Evolutionary conservation across 1,140 invertebrate genomes (phyloP), one percentile per base, ranked within the genome.

Genomic region (Diploscapter pachys): DNA sequence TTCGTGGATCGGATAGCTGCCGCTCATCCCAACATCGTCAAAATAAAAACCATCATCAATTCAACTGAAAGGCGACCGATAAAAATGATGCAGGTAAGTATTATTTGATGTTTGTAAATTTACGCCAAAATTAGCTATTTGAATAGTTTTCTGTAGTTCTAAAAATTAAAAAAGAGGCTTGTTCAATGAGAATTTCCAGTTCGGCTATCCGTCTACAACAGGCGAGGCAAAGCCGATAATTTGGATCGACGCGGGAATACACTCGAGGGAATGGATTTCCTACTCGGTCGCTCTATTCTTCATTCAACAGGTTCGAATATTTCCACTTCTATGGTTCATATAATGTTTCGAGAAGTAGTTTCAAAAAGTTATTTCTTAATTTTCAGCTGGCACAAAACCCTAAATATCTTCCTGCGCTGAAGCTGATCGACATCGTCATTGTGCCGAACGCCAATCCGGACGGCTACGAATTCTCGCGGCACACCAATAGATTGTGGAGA

Each of bases 381-480:
- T 31, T 72, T 66, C 72, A 76, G 72, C 54, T 77, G 51, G 56
- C 61, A 5, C 75, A 52, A 4, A 54, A 78, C 52, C 65, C 73
- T 6, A 57, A 48, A 13, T 69, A 75, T 51, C 11, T 11, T 1
- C 64, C 65, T 48, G 71, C 86, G 3, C 72, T 87, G 9, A 67
- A 81, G 5, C 72, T 66, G 5, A 86, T 85, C 75, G 83, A 87
- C 65, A 81, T 83, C 56, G 80, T 83, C 63, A 80, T 88, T 49
- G 79, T 86, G 11, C 86, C 86, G 51, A 79, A 87, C 2, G 76
- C 85, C 48, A 88, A 88, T 75, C 86, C 86, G 5, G 87, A 88
- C 77, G 87, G 87, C 4, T 88, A 88, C 73, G 82, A 83, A 66
- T 86, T 81, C 75, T 82, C 82, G 4, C 81, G 86, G 80, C 80